phyloP scores from a whole-genome alignment of 1,140 invertebrate species.

The Halesus radiatus region DNA sequence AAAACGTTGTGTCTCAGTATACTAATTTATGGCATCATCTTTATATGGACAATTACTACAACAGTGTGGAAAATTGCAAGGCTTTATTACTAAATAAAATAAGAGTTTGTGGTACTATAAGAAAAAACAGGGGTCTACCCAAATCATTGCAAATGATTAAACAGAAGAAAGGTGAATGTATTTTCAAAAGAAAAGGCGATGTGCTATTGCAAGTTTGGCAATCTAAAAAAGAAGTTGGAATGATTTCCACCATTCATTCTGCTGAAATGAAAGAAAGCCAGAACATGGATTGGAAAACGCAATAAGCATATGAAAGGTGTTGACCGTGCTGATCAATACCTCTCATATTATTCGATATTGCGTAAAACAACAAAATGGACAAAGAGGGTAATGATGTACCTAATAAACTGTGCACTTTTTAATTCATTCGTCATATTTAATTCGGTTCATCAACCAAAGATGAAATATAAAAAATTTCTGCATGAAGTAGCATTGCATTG shows the following conservation, averaged over 20 bases:
- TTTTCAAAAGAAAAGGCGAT: conserved; percentile 49
- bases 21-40: too few relatives aligned
- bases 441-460: too few relatives aligned
- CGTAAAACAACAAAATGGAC: too few relatives aligned
- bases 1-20: conserved; percentile 36
- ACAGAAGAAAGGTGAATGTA: conserved; percentile 49
- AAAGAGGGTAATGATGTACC: too few relatives aligned
- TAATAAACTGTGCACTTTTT: too few relatives aligned
- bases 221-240: conserved; percentile 47
- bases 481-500: too few relatives aligned
- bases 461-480: too few relatives aligned
- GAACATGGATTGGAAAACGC: conserved; percentile 51
- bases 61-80: conserved; percentile 51
- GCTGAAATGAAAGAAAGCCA: conserved; percentile 48
- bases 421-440: too few relatives aligned
- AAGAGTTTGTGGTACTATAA: conserved; percentile 56
- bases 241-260: conserved; percentile 56
- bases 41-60: conserved; percentile 52
- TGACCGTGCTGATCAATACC: too few relatives aligned
- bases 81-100: conserved; percentile 46
- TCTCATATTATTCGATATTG: too few relatives aligned
- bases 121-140: conserved; percentile 54
- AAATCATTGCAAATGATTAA: conserved; percentile 48
- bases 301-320: too few relatives aligned
- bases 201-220: conserved; percentile 54